phyloP scores from a whole-genome alignment of 2,113 vertebrate genomes.

The Brienomyrus longianalis region DNA sequence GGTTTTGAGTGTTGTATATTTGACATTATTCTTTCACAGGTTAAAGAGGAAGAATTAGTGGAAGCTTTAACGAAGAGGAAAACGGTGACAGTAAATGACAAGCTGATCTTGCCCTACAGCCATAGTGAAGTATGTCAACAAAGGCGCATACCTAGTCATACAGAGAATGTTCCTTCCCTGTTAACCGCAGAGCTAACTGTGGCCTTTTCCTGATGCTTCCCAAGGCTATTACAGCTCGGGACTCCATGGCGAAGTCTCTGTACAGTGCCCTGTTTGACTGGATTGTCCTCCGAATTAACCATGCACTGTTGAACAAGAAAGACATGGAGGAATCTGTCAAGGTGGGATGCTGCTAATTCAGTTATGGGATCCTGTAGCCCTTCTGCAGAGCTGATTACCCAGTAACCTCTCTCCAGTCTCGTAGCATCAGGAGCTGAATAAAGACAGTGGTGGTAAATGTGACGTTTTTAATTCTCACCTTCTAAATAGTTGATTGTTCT shows the following conservation, averaged over 20 bases:
- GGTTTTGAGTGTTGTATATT: not conserved
- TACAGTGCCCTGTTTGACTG: conserved; percentile 98
- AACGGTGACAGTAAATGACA: conserved; percentile 92
- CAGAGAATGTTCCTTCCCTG: not conserved
- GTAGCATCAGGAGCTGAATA: not conserved
- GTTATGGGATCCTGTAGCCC: not conserved
- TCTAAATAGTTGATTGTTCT: not conserved
- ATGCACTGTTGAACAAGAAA: conserved; percentile 92
- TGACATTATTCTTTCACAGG: conserved; percentile 55
- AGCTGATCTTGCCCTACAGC: conserved; percentile 93
- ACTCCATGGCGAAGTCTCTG: conserved; percentile 98
- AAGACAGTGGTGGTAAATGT: not conserved
- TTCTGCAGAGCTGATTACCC: not conserved
- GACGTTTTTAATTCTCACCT: not conserved
- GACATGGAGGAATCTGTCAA: conserved; percentile 92
- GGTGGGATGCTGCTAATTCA: conserved; percentile 54
- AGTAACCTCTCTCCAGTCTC: not conserved
- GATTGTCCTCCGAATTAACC: conserved; percentile 97
- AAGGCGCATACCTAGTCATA: not conserved
- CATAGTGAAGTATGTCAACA: conserved; percentile 72
- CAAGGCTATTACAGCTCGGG: conserved; percentile 88
- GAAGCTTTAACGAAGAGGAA: conserved; percentile 96
- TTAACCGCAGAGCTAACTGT: not conserved
- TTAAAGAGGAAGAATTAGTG: conserved; percentile 85
- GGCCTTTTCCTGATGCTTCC: not conserved